These are phyloP conservation scores for Aleiodes leptofemur DNA, from an alignment of 2,888 invertebrate genomes.

Conservation along the genomic window DNA sequence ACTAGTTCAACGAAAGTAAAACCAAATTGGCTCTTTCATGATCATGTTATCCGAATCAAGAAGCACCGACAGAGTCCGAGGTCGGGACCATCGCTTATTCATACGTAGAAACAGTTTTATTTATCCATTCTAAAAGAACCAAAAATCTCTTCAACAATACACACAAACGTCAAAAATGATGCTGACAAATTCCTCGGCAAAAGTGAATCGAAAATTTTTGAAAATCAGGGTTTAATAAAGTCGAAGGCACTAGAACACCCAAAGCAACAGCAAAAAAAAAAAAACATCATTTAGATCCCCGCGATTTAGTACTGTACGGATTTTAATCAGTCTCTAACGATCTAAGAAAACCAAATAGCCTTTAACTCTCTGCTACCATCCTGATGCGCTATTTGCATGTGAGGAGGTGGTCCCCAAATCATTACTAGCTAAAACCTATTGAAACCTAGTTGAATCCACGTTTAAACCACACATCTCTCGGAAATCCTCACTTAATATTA, in stretches of 20 bases:
- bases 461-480: neutral
- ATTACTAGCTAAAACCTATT: neutral
- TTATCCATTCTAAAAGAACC: neutral
- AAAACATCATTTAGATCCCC: neutral
- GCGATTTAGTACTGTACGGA: neutral
- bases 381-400: conserved; percentile 68
- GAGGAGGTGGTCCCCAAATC: conserved; percentile 63
- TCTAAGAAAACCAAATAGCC: conserved; percentile 34
- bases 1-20: conserved; percentile 27
- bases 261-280: too few relatives aligned
- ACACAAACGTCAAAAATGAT: too few relatives aligned
- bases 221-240: neutral
- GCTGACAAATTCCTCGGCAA: neutral
- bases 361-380: conserved; percentile 67
- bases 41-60: conserved; percentile 62
- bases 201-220: conserved; percentile 20
- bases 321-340: conserved; percentile 17
- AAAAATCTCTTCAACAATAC: conserved; percentile 1
- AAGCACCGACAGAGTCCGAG: conserved; percentile 69
- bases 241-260: neutral
- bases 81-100: conserved; percentile 64
- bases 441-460: conserved; percentile 1
- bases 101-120: conserved; percentile 35
- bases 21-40: conserved; percentile 52
- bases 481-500: conserved; percentile 53